Evolutionary conservation across 1,140 invertebrate genomes (phyloP).

Genomic region (Lasioglossum albipes): DNA sequence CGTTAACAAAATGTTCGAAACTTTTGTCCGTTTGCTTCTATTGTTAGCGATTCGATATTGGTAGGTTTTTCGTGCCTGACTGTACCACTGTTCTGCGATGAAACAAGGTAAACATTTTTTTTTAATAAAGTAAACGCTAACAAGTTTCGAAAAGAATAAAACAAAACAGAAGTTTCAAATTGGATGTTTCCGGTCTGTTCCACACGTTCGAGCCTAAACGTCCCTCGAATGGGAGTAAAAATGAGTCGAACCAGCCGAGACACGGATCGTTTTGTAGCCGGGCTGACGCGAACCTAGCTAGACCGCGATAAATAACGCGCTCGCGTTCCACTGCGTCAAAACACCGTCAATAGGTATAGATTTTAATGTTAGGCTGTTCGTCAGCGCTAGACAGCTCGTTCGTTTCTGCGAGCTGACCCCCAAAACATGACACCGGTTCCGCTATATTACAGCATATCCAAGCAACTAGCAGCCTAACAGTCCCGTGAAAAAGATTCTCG

Average conservation of each 20-base stretch:
- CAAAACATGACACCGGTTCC: background rate
- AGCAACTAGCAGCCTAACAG: background rate
- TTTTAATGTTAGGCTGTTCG: constrained; percentile 19
- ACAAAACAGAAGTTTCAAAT: background rate
- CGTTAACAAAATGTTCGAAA: too few species aligned
- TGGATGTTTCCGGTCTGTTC: background rate
- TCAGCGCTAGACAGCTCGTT: constrained; percentile 9
- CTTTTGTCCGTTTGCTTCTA: too few species aligned
- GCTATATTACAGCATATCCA: background rate
- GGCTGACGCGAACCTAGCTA: background rate
- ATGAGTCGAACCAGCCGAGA: background rate
- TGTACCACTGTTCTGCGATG: too few species aligned
- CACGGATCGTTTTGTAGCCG: background rate
- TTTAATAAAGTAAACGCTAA: background rate
- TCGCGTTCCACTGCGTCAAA: background rate
- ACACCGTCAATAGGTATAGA: constrained; percentile 14
- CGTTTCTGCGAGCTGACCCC: background rate
- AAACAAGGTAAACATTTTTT: background rate
- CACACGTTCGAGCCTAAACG: background rate
- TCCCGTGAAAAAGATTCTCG: too few species aligned
- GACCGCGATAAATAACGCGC: constrained; percentile 1
- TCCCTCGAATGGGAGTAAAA: background rate
- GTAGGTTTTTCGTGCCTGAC: too few species aligned
- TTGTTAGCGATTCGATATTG: too few species aligned
- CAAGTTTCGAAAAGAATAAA: too few species aligned